A percentile compares a stretch with the other conserved stretches of the same genome.
Conservation (phyloP, 2,797 vertebrate genomes). For the Dendrocincla fuliginosa region DNA sequence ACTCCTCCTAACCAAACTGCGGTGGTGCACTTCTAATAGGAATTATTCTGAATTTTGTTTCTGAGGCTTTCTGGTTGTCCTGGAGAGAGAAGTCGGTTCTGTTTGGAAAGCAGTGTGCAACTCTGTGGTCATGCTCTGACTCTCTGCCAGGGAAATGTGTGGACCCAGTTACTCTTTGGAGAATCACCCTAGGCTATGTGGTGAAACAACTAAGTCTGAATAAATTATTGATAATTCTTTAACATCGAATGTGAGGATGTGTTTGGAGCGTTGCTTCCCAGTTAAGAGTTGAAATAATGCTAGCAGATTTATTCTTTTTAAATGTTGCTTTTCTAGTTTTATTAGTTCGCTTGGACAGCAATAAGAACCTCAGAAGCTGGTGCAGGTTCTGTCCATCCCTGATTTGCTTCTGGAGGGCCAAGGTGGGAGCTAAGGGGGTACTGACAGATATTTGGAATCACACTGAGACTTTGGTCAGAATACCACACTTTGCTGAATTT, state of each 20-base stretch:
- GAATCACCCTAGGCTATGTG: not conserved
- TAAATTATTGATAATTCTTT: conserved; percentile 39
- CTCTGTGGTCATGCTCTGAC: not conserved
- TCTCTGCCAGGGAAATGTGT: not conserved
- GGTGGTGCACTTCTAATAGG: conserved; percentile 6
- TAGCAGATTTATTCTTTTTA: not conserved
- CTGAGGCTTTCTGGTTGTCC: not conserved
- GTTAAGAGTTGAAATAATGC: not conserved
- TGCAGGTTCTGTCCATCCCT: not conserved
- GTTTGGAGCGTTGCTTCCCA: not conserved
- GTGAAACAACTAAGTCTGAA: not conserved
- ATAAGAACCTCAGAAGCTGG: not conserved
- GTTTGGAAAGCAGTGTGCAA: not conserved
- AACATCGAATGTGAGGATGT: not conserved
- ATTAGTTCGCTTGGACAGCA: not conserved
- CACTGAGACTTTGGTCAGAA: not conserved
- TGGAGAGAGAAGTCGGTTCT: not conserved
- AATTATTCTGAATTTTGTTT: not conserved
- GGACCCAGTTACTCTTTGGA: not conserved
- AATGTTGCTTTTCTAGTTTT: not conserved
- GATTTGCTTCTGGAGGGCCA: not conserved
- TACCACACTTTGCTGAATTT: not conserved
- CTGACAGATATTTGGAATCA: not conserved
- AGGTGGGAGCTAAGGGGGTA: not conserved
- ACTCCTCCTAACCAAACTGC: conserved; percentile 19